Percentiles rank a stretch among this genome's conserved stretches.
Evolutionary conservation across 2,797 vertebrate species (phyloP).

Genomic region (Spinus pinus): DNA sequence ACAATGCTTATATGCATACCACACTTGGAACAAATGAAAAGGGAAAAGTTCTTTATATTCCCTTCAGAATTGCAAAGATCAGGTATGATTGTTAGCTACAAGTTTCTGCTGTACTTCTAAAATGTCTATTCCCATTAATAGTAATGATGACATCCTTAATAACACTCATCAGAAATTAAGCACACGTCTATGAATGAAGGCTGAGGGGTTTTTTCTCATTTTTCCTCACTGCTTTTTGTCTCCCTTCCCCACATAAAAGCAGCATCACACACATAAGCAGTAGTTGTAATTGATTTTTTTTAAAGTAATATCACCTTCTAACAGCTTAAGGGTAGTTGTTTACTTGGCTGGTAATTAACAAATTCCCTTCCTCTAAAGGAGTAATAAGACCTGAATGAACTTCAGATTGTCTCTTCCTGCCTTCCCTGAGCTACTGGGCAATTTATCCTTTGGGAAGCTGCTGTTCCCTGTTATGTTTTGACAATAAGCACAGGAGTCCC

Average conservation of each 20-base stretch:
- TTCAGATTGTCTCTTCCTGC: neutral
- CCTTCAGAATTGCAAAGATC: neutral
- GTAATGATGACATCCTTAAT: neutral
- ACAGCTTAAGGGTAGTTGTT: neutral
- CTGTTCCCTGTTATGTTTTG: neutral
- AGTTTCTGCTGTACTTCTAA: neutral
- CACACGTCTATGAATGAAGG: fast-evolving
- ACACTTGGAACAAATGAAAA: neutral
- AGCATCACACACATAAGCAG: neutral
- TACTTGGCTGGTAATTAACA: neutral
- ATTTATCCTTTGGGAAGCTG: neutral
- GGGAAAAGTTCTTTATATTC: neutral
- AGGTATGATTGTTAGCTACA: neutral
- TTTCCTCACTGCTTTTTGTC: neutral
- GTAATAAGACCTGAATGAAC: neutral
- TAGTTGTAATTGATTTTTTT: neutral
- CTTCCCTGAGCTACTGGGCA: neutral
- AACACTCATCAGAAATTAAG: neutral
- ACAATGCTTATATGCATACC: neutral
- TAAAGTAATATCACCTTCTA: neutral
- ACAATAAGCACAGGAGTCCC: neutral
- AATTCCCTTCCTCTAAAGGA: neutral
- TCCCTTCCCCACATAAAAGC: neutral
- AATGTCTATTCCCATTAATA: neutral
- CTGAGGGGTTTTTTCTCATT: fast-evolving